Evolutionary conservation across 1,140 invertebrate species (phyloP).

Genomic region (Trichonephila clavipes): DNA sequence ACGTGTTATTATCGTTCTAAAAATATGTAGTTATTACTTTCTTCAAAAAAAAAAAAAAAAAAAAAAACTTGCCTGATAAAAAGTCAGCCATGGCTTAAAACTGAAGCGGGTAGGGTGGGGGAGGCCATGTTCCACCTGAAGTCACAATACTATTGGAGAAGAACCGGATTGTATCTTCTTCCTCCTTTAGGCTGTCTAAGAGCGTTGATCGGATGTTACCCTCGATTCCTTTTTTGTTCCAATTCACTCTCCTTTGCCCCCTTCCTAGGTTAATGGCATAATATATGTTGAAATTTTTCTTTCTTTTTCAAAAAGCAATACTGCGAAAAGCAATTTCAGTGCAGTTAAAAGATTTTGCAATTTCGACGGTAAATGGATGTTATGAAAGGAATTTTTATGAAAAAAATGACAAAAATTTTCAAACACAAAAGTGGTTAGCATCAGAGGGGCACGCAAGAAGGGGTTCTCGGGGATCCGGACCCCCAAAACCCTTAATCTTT

Average conservation of each 20-base stretch:
- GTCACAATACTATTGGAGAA: slow-evolving; percentile 46
- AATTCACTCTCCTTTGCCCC: slow-evolving; percentile 55
- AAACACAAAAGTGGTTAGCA: no score
- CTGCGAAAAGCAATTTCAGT: background rate
- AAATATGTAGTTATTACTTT: slow-evolving; percentile 6
- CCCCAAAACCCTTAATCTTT: no score
- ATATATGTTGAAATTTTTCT: background rate
- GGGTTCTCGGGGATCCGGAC: no score
- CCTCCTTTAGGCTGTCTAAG: slow-evolving; percentile 42
- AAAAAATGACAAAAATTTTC: no score
- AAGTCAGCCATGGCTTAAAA: background rate
- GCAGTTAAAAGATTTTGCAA: no score
- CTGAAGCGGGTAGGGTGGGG: background rate
- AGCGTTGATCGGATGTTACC: slow-evolving; percentile 55
- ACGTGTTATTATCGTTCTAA: background rate
- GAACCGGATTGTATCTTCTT: slow-evolving; percentile 68
- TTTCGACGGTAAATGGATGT: no score
- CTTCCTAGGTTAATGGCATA: slow-evolving; percentile 23
- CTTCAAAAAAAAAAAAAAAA: no score
- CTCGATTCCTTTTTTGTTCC: slow-evolving; percentile 43
- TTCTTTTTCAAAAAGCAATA: background rate
- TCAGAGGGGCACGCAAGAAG: no score
- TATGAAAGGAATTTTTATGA: no score
- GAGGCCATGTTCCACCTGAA: slow-evolving; percentile 42
- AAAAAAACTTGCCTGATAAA: background rate